These are phyloP conservation scores for Aleiodes alternator DNA, from an alignment of 2,888 invertebrate species.

Conservation along the genomic window DNA sequence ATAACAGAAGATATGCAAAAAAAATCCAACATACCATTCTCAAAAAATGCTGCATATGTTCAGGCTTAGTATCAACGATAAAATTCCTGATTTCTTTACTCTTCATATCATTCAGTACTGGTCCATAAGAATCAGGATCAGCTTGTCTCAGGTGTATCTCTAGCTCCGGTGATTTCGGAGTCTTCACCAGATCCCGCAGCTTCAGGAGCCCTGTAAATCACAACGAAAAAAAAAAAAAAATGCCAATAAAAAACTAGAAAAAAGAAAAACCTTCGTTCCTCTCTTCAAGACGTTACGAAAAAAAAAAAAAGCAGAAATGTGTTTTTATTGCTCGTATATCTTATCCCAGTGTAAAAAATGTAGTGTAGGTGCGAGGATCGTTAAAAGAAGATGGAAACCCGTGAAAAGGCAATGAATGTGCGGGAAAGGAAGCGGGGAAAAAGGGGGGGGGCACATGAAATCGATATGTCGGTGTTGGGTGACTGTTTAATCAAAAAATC, in stretches of 20 bases:
- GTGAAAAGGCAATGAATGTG: conserved; percentile 58
- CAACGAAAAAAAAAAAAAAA: conserved; percentile 29
- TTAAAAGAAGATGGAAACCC: conserved; percentile 68
- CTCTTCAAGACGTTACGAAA: not conserved
- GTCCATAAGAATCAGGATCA: conserved; percentile 81
- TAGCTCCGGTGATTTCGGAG: conserved; percentile 79
- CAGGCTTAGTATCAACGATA: conserved; percentile 85
- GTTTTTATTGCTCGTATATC: conserved; percentile 41
- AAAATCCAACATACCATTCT: conserved; percentile 79
- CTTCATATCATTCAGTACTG: conserved; percentile 84
- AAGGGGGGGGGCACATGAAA: conserved; percentile 67
- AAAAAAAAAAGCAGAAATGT: not conserved
- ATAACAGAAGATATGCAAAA: too few species aligned
- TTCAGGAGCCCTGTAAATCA: conserved; percentile 80
- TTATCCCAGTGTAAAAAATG: not conserved
- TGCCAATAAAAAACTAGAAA: not conserved
- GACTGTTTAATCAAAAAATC: conserved; percentile 75
- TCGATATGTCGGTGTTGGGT: conserved; percentile 70
- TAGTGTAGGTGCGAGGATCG: conserved; percentile 47
- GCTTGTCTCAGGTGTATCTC: conserved; percentile 84
- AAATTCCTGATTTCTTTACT: conserved; percentile 86
- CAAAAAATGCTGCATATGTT: conserved; percentile 84
- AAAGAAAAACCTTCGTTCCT: not conserved
- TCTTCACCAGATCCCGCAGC: conserved; percentile 83
- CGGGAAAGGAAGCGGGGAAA: too few species aligned